A percentile compares a stretch with the other conserved stretches of the same genome.
These are phyloP conservation scores for Albula goreensis DNA, from an alignment of 2,113 vertebrate species.

Conservation along the genomic window DNA sequence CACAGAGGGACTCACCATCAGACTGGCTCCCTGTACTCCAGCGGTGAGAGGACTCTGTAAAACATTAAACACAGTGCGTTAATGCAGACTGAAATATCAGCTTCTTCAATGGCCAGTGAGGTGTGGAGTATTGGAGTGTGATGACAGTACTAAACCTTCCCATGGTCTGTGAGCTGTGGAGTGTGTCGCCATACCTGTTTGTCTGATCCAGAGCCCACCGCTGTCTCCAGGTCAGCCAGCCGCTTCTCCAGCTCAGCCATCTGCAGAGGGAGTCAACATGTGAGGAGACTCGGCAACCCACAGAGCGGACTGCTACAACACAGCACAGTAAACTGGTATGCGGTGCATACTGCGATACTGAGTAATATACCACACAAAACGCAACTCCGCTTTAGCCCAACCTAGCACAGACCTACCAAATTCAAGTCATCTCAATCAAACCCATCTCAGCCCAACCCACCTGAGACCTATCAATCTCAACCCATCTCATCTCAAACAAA, in stretches of 20 bases:
- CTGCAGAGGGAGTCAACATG: constrained; percentile 57
- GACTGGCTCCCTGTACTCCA: constrained; percentile 80
- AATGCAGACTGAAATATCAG: background rate
- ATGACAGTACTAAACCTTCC: too few relatives aligned
- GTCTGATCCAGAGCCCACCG: constrained; percentile 81
- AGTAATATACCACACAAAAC: background rate
- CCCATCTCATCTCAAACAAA: too few relatives aligned
- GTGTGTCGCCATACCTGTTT: constrained; percentile 74
- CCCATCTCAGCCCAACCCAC: background rate
- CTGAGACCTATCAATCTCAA: too few relatives aligned
- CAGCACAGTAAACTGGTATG: background rate
- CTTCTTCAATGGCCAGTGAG: background rate
- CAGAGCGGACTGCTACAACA: background rate
- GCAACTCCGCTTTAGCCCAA: background rate
- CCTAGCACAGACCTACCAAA: background rate
- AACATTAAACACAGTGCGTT: constrained; percentile 16
- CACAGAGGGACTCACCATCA: constrained; percentile 74
- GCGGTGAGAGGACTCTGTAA: constrained; percentile 83
- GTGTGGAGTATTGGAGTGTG: too few relatives aligned
- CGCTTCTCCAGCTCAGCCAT: constrained; percentile 88
- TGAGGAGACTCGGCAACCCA: constrained; percentile 23
- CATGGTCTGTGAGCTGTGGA: background rate
- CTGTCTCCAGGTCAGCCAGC: constrained; percentile 83
- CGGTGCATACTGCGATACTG: too few relatives aligned
- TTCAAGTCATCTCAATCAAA: background rate